Evolutionary conservation across 1,140 invertebrate species (phyloP).

Genomic region (Bradynema listronoti): DNA sequence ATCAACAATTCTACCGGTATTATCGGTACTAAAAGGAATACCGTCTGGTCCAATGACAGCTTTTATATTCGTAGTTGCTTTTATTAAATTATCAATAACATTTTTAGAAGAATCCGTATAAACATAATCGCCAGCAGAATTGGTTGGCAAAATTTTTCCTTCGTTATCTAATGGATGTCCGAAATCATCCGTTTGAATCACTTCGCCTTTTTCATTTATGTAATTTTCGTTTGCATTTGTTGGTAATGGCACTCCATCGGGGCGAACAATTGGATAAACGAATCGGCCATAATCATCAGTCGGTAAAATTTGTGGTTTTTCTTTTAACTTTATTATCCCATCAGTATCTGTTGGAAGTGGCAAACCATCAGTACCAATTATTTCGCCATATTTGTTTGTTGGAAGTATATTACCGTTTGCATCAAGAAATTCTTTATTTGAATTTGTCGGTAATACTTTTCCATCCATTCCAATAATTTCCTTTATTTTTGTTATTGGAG

Average conservation of each 20-base stretch:
- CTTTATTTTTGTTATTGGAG: too few relatives aligned
- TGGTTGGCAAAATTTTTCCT: conserved; percentile 32
- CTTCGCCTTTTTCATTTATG: conserved; percentile 20
- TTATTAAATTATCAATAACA: too few relatives aligned
- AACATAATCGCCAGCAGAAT: conserved; percentile 33
- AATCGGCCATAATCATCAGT: conserved; percentile 13
- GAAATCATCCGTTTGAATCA: conserved; percentile 29
- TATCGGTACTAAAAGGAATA: conserved; percentile 33
- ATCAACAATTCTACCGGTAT: conserved; percentile 20
- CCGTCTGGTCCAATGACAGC: conserved; percentile 31
- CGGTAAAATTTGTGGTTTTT: neutral
- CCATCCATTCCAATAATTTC: conserved; percentile 38
- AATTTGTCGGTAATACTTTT: conserved; percentile 30
- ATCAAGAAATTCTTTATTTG: conserved; percentile 22
- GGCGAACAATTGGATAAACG: conserved; percentile 13
- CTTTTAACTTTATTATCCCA: too few relatives aligned
- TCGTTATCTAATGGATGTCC: conserved; percentile 36
- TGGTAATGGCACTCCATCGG: conserved; percentile 18
- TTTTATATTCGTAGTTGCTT: neutral
- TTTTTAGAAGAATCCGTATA: conserved; percentile 9
- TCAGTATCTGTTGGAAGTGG: conserved; percentile 30
- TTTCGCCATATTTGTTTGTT: conserved; percentile 13
- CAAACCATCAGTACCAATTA: conserved; percentile 37
- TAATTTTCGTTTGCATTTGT: conserved; percentile 23
- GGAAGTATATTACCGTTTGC: conserved; percentile 21